Base-by-base conservation (phyloP, 2,888 invertebrate species). In the Pollenia amentaria region DNA sequence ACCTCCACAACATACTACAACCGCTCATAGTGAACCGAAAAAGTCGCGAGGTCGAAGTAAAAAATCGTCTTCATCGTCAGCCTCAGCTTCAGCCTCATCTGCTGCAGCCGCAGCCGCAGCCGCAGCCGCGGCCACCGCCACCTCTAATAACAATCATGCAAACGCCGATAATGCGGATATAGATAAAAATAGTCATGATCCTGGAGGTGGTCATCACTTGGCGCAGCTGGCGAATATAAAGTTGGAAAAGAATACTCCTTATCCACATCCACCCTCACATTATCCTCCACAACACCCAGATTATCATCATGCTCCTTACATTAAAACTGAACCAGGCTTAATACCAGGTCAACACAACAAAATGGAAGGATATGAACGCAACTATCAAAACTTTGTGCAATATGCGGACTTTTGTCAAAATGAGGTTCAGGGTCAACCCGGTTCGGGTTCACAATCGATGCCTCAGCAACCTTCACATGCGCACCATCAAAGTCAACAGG, bases 311-410 rank as follows among this genome's bases (percentile, higher is more conserved):
- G 90, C 91, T 3, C 92, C 92, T 55, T 92, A 92, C 57, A 93
- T 93, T 44, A 93, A 93, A 82, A 93, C 93, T 53, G 93, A 93
- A 76, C 93, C 93, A 2, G 93, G 93, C 0, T 90, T 93, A 0
- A 87, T 93, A 89, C 92, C 92, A 0, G 91, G 91, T 40, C 92
- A 92, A 65, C 91, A 91, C 77, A 93, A 92, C 51, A 93, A 93
- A 89, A 93, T 93, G 92, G 93, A 93, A 88, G 93, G 93, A 29
- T 93, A 93, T 78, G 93, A 93, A 86, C 92, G 93, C 2, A 93
- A 93, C 89, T 93, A 93, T 87, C 93, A 93, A 89, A 93, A 93
- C 86, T 93, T 93, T 77, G 93, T 93, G 53, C 93, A 93, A 69
- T 93, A 93, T 76, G 93, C 93, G 8, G 93, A 93, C 88, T 93